A percentile compares a stretch with the other conserved stretches of the same genome.
These are phyloP conservation scores for Gasterosteus aculeatus DNA, from an alignment of 2,113 vertebrate species.

Conservation along the genomic window DNA sequence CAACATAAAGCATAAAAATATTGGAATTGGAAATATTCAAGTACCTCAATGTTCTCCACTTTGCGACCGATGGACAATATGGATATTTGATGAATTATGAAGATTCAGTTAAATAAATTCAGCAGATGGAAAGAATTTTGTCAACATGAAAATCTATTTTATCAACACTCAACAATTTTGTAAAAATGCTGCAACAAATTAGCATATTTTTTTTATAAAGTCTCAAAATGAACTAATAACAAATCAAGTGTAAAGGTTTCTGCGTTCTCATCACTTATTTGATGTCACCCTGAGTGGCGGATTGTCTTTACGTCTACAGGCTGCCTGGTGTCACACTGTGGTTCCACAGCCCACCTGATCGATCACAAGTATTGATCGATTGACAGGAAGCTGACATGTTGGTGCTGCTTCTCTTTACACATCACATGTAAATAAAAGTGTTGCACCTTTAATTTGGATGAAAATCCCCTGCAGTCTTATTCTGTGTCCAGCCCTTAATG, in stretches of 20 bases:
- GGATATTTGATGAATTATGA: neutral
- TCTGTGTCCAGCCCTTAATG: neutral
- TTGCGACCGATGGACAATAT: neutral
- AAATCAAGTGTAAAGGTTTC: neutral
- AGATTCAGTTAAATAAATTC: neutral
- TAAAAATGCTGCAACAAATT: neutral
- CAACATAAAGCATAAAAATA: neutral
- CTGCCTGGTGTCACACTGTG: neutral
- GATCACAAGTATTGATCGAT: neutral
- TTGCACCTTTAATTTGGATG: neutral
- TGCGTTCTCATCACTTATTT: neutral
- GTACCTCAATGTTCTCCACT: neutral
- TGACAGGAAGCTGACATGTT: neutral
- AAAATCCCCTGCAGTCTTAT: neutral
- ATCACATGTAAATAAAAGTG: neutral
- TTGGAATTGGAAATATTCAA: conserved; percentile 2
- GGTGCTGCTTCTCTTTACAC: neutral
- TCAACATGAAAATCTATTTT: no score
- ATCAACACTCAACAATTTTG: neutral
- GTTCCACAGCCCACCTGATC: neutral
- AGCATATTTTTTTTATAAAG: no score
- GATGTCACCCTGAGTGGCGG: neutral
- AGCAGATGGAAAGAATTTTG: no score
- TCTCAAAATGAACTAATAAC: neutral
- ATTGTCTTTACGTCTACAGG: neutral